These are phyloP conservation scores for Phoebastria nigripes DNA, from an alignment of 2,797 vertebrate genomes.

Conservation along the genomic window DNA sequence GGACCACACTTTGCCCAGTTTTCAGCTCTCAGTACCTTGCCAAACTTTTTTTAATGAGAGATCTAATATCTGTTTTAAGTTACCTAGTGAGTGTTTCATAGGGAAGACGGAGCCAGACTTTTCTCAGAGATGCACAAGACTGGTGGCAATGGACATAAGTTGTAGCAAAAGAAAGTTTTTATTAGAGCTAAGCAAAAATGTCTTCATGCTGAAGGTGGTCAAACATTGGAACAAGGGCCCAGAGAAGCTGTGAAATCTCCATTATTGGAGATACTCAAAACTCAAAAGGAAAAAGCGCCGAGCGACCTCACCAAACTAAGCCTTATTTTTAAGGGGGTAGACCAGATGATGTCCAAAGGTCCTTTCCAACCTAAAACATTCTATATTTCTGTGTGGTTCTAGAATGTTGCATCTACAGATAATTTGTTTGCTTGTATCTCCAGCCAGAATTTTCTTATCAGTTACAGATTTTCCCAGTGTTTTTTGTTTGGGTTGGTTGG, in stretches of 20 bases:
- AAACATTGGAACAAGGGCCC: not conserved
- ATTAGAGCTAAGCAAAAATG: not conserved
- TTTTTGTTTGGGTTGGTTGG: not conserved
- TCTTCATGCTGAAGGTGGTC: not conserved
- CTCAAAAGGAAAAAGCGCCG: not conserved
- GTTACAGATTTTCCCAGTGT: not conserved
- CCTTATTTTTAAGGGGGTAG: not conserved
- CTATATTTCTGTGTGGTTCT: not conserved
- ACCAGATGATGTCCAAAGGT: not conserved
- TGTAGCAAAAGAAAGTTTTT: not conserved
- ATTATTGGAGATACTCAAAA: not conserved
- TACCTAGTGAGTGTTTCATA: not conserved
- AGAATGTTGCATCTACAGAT: not conserved
- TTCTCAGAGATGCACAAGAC: not conserved
- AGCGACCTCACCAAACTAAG: not conserved
- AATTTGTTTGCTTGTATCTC: not conserved
- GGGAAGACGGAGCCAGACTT: fast-evolving
- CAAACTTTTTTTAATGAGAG: not conserved
- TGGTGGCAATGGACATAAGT: fast-evolving
- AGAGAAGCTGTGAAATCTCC: not conserved
- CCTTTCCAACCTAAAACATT: not conserved
- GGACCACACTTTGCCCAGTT: not conserved
- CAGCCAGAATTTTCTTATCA: not conserved
- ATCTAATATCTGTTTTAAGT: not conserved
- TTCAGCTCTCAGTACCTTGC: not conserved